phyloP scores from a whole-genome alignment of 2,113 vertebrate genomes.

The Odocoileus virginianus region DNA sequence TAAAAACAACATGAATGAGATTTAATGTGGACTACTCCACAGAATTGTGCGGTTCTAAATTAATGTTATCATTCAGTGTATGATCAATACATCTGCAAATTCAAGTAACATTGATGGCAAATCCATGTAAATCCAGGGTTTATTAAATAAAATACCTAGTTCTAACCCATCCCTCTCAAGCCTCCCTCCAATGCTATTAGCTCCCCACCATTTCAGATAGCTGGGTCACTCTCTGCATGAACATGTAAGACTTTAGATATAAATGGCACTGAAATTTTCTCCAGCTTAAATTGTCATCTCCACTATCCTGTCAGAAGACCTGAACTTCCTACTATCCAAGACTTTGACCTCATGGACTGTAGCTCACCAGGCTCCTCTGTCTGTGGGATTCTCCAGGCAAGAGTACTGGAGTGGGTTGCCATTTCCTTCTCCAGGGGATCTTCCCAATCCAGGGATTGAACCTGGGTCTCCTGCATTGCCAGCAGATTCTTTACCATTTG shows the following conservation, averaged over 20 bases:
- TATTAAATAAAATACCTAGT: neutral
- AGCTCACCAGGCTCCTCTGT: neutral
- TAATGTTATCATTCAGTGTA: neutral
- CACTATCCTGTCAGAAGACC: neutral
- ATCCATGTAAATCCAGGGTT: neutral
- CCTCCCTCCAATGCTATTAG: neutral
- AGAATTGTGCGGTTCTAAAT: neutral
- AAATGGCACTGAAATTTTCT: neutral
- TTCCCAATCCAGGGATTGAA: neutral
- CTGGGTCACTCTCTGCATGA: neutral
- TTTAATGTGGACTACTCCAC: neutral
- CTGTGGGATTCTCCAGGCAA: neutral
- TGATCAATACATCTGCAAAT: neutral
- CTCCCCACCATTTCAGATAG: neutral
- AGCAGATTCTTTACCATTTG: neutral
- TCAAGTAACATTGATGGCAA: neutral
- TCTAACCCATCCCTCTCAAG: neutral
- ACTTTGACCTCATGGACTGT: neutral
- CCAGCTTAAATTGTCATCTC: neutral
- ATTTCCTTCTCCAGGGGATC: neutral
- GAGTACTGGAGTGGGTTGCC: neutral
- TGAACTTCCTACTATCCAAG: neutral
- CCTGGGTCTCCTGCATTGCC: neutral
- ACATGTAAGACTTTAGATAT: neutral
- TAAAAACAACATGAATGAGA: neutral